Evolutionary conservation across 2,113 vertebrate species (phyloP), one percentile per base, ranked within the genome.

Genomic region (Hymenochirus boettgeri): DNA sequence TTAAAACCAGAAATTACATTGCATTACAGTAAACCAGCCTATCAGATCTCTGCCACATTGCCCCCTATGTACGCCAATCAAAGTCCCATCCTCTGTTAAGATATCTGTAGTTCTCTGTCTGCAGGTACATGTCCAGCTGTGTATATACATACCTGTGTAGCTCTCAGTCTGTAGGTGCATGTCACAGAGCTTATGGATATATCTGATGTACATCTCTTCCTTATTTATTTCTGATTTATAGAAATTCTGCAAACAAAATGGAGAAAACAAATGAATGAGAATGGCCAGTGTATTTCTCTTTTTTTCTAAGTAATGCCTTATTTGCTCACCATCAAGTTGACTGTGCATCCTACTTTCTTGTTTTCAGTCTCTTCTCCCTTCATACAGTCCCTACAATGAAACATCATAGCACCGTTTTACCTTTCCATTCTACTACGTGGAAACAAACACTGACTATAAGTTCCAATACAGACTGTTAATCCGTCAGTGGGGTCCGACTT

Each of bases 221-320:
- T 99, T 99, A 80, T 99, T 99, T 64, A 99, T 92, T 76, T 99
- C 96, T 0, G 96, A 97, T 77, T 99, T 99, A 80, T 99, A 99
- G 75, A 99, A 99, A 70, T 99, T 99, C 96, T 99, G 76, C 35
- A 59, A n/a, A n/a, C n/a, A 48, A 57, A 46, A 47, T 31, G 47
- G 12, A 57, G n/a, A 52, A 29, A 45, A 46, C 23, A 56, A 26
- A 3, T 37, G 31, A 39, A n/a, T n/a, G n/a, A n/a, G n/a, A n/a
- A n/a, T n/a, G 22, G 33, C 33, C 10, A 35, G 15, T 35, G 15
- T 13, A 7, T 35, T 1, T 35, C 7, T 11, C 17, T n/a, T 42
- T 3, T 18, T n/a, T 12, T 12, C 33, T n/a, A 15, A 2, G 5
- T 42, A 15, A 19, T n/a, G 24, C 18, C 1, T 21, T 2, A 1